phyloP scores from a whole-genome alignment of 1,140 invertebrate genomes.

The Acromyrmex heyeri region DNA sequence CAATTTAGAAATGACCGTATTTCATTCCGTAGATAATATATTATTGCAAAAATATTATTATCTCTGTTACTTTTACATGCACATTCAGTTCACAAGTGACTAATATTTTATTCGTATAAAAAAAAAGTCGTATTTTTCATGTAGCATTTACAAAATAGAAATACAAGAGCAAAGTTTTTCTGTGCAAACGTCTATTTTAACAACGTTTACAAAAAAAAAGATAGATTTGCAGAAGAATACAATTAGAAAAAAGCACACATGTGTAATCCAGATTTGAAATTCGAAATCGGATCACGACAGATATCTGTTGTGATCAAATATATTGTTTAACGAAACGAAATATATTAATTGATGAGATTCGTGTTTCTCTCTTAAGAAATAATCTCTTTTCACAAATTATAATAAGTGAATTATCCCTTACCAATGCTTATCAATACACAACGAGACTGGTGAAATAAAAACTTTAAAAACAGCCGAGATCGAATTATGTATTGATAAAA shows the following conservation, averaged over 20 bases:
- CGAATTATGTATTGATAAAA: not conserved
- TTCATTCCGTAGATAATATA: not conserved
- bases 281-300: not conserved
- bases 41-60: not conserved
- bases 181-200: not conserved
- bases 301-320: not conserved
- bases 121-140: not conserved
- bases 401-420: conserved; percentile 15
- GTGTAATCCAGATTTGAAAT: conserved; percentile 25
- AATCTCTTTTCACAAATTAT: not conserved
- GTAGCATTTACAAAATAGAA: not conserved
- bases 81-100: not conserved
- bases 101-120: conserved; percentile 43
- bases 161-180: not conserved
- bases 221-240: not conserved
- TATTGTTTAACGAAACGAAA: conserved; percentile 11
- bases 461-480: not conserved
- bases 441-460: not conserved
- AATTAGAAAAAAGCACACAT: conserved; percentile 28
- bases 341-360: not conserved
- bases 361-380: not conserved
- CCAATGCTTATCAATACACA: not conserved
- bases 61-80: not conserved
- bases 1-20: not conserved
- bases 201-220: not conserved